Evolutionary conservation across 2,797 vertebrate species (phyloP).

Genomic region (Nannoperca obscura): DNA sequence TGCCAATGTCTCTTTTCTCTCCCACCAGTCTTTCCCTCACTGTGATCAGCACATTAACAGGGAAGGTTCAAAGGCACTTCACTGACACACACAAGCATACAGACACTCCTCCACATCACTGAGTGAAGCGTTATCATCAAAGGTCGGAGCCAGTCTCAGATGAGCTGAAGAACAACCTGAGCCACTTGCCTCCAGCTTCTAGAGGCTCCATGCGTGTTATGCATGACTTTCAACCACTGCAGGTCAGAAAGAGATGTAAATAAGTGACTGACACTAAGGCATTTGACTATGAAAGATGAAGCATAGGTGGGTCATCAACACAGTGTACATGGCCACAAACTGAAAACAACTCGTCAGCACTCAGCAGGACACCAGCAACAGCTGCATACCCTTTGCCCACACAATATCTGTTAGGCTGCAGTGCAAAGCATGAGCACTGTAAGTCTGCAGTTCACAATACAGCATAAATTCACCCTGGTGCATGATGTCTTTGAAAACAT

Average conservation of each 20-base stretch:
- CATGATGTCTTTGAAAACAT: background rate
- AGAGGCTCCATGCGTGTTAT: background rate
- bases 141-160: slow-evolving; percentile 30
- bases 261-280: slow-evolving; percentile 8
- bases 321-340: background rate
- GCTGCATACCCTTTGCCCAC: slow-evolving; percentile 21
- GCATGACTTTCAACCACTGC: slow-evolving; percentile 8
- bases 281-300: slow-evolving; percentile 32
- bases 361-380: slow-evolving; percentile 31
- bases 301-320: slow-evolving; percentile 22
- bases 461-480: background rate
- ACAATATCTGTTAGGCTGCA: slow-evolving; percentile 4
- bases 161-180: slow-evolving; percentile 32
- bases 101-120: slow-evolving; percentile 5
- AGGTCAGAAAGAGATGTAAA: slow-evolving; percentile 22
- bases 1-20: slow-evolving; percentile 3
- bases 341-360: slow-evolving; percentile 40
- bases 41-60: slow-evolving; percentile 42
- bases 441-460: background rate
- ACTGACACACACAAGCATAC: slow-evolving; percentile 9
- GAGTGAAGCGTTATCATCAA: slow-evolving; percentile 33
- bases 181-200: slow-evolving; percentile 22
- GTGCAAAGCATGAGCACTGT: background rate
- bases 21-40: background rate
- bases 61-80: slow-evolving; percentile 44